phyloP scores from a whole-genome alignment of 2,113 vertebrate species.

The Hiodon tergisus region DNA sequence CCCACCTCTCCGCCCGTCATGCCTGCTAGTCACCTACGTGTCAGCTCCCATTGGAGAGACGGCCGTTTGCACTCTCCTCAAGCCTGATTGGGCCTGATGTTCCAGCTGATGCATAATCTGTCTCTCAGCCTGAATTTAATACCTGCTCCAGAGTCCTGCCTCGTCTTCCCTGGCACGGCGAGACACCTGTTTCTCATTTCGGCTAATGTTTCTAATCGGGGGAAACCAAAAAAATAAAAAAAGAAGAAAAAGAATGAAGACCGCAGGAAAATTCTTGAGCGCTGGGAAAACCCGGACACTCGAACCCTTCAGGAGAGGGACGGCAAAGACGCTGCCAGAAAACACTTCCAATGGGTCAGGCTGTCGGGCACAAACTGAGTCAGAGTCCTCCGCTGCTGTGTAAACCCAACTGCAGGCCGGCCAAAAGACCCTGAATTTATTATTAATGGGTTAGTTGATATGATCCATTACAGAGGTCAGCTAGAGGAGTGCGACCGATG shows the following conservation, averaged over 20 bases:
- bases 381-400: too few relatives aligned
- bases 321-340: neutral
- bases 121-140: constrained; percentile 20
- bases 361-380: too few relatives aligned
- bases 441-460: too few relatives aligned
- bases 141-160: constrained; percentile 3
- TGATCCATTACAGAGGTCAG: too few relatives aligned
- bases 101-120: constrained; percentile 34
- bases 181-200: constrained; percentile 36
- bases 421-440: too few relatives aligned
- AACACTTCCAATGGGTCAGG: neutral
- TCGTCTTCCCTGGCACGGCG: constrained; percentile 8
- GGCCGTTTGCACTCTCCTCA: constrained; percentile 1
- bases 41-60: constrained; percentile 41
- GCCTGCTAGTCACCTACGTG: constrained; percentile 47
- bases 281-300: constrained; percentile 3
- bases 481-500: too few relatives aligned
- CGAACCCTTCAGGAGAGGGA: neutral
- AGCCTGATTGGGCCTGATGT: constrained; percentile 32
- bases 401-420: too few relatives aligned
- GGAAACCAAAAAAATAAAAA: neutral
- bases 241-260: neutral
- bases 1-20: constrained; percentile 38
- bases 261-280: neutral
- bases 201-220: constrained; percentile 20